Percentiles rank a stretch among this genome's conserved stretches.
These are phyloP conservation scores for Tetragonula carbonaria DNA, from an alignment of 2,888 invertebrate species.

Conservation along the genomic window DNA sequence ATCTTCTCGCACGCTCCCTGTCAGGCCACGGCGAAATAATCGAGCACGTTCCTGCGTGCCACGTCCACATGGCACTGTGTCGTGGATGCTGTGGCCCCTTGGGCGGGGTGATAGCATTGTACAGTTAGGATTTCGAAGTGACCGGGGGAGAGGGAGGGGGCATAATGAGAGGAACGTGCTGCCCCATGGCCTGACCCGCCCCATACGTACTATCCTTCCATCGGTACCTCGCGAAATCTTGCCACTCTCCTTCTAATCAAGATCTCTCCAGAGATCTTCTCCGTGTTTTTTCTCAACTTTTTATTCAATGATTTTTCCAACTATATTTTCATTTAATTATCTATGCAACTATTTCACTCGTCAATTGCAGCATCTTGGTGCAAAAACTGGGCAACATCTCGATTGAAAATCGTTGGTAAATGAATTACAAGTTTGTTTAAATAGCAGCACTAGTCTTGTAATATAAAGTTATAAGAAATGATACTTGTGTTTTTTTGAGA, in stretches of 20 bases:
- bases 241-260: neutral
- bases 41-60: slow-evolving; percentile 67
- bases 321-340: no score
- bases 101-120: slow-evolving; percentile 80
- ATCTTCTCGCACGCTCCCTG: slow-evolving; percentile 68
- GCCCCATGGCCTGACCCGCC: slow-evolving; percentile 76
- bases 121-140: slow-evolving; percentile 79
- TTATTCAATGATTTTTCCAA: no score
- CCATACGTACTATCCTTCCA: slow-evolving; percentile 31
- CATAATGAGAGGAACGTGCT: slow-evolving; percentile 81
- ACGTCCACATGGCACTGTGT: slow-evolving; percentile 52
- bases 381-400: no score
- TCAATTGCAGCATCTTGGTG: no score
- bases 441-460: no score
- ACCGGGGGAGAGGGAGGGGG: slow-evolving; percentile 64
- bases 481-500: no score
- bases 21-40: slow-evolving; percentile 58
- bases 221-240: slow-evolving; percentile 43
- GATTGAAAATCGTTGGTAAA: no score
- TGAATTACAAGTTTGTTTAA: no score
- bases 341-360: no score
- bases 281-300: no score
- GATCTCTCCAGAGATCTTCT: no score
- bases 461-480: no score
- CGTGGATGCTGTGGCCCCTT: slow-evolving; percentile 69